Evolutionary conservation across 2,113 vertebrate genomes (phyloP).

Genomic region (Lagenorhynchus albirostris): DNA sequence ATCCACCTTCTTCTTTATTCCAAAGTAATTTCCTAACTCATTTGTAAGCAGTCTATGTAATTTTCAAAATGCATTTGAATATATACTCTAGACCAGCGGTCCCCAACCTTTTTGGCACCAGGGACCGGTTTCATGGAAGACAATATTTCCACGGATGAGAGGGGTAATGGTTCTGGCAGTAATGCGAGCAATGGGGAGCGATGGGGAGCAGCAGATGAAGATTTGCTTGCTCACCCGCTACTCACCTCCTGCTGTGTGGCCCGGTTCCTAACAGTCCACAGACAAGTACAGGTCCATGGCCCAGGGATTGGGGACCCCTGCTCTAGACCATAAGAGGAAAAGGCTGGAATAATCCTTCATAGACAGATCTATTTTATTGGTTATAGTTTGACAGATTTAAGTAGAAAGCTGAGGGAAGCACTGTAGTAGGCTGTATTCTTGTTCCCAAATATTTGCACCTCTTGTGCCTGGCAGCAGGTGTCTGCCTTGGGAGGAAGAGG

Average conservation of each 20-base stretch:
- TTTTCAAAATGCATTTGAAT: constrained; percentile 17
- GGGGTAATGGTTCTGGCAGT: too few relatives aligned
- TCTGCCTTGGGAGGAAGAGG: background rate
- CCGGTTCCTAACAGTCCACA: too few relatives aligned
- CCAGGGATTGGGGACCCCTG: too few relatives aligned
- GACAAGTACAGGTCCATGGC: too few relatives aligned
- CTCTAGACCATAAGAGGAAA: background rate
- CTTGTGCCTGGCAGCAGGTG: background rate
- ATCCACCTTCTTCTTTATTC: background rate
- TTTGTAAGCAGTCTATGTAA: constrained; percentile 3
- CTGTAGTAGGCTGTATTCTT: background rate
- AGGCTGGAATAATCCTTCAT: background rate
- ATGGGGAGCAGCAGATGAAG: too few relatives aligned
- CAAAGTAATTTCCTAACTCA: background rate
- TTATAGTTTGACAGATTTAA: background rate
- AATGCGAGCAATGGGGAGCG: too few relatives aligned
- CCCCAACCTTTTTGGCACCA: too few relatives aligned
- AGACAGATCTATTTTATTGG: background rate
- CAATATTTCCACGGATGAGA: too few relatives aligned
- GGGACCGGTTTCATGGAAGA: too few relatives aligned
- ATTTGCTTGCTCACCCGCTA: rapidly evolving
- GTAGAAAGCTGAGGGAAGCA: background rate
- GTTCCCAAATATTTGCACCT: background rate
- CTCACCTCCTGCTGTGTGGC: too few relatives aligned
- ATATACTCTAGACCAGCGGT: background rate